phyloP scores from a whole-genome alignment of 2,113 vertebrate species.

The Alces alces region DNA sequence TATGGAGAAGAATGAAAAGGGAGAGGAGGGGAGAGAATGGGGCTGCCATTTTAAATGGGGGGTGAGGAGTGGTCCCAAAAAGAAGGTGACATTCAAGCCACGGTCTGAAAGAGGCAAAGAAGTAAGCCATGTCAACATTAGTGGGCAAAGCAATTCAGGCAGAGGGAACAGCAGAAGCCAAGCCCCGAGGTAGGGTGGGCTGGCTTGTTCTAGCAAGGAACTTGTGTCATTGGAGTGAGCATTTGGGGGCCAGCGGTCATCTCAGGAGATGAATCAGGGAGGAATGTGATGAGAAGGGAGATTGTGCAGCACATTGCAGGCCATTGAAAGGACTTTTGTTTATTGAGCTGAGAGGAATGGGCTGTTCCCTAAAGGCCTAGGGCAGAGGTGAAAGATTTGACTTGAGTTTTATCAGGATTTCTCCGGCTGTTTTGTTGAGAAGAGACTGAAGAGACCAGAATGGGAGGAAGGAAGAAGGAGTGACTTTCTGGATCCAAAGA shows the following conservation, averaged over 20 bases:
- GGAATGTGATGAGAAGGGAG: neutral
- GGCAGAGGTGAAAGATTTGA: neutral
- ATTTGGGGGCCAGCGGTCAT: accelerated
- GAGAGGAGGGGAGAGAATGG: neutral
- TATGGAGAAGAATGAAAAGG: neutral
- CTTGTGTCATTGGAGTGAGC: neutral
- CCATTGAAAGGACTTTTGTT: neutral
- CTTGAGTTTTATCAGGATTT: neutral
- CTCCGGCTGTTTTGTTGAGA: neutral
- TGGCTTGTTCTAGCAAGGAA: neutral
- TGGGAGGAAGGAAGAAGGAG: neutral
- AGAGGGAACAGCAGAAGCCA: neutral
- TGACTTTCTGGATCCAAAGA: neutral
- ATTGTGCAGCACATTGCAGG: neutral
- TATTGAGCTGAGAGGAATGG: neutral
- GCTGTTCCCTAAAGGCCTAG: neutral
- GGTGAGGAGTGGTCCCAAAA: neutral
- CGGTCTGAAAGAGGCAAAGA: neutral
- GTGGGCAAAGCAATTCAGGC: neutral
- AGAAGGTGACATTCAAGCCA: neutral
- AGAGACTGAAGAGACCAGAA: neutral
- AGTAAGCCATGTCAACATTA: neutral
- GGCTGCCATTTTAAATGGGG: neutral
- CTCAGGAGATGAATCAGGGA: neutral
- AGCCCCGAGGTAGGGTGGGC: neutral